Evolutionary conservation across 2,797 vertebrate species (phyloP).

Genomic region (Spinus pinus): DNA sequence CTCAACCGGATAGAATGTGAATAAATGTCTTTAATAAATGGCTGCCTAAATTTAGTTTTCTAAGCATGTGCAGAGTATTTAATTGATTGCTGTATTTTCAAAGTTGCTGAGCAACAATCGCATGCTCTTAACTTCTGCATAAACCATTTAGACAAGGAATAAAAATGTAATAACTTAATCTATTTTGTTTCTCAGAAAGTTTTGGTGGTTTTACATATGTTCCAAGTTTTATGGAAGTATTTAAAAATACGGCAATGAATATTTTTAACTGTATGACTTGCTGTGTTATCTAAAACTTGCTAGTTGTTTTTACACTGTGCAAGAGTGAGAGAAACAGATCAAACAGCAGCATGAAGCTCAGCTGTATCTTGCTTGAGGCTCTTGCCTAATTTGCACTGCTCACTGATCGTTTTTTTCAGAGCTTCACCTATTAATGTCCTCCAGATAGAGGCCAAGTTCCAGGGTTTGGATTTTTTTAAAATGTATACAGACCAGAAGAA

Average conservation of each 20-base stretch:
- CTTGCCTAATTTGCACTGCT: background rate
- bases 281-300: background rate
- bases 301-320: background rate
- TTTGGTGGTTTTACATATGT: background rate
- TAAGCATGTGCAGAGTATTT: background rate
- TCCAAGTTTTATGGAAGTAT: background rate
- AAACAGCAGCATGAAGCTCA: background rate
- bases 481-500: background rate
- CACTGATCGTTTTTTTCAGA: background rate
- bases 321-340: background rate
- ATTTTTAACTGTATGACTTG: background rate
- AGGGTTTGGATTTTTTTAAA: background rate
- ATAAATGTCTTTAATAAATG: background rate
- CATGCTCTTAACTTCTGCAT: background rate
- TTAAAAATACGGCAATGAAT: background rate
- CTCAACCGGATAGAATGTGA: background rate
- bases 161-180: background rate
- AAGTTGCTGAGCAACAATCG: background rate
- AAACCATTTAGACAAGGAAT: background rate
- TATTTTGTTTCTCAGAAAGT: background rate
- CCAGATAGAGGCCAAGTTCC: background rate
- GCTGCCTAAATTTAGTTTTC: background rate
- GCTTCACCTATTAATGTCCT: background rate
- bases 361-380: background rate
- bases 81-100: background rate